Base-by-base conservation (phyloP, 2,888 invertebrate genomes). In the Cataglyphis albicans region DNA sequence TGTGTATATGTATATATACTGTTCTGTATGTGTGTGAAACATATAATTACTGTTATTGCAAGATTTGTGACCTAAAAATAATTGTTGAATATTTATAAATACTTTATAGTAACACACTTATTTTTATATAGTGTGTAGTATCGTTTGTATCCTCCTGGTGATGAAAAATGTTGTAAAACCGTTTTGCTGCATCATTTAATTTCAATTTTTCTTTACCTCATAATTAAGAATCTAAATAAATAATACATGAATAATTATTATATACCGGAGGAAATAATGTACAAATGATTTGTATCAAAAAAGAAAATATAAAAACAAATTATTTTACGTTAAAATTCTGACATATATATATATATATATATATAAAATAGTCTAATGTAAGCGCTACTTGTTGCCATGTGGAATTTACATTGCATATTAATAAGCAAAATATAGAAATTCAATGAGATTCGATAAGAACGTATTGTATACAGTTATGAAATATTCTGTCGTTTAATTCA, bases 401-500 rank as follows among this genome's bases (percentile, higher is more conserved):
- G 35, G n/a, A 48, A 61, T 21, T 44, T 35, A 70, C 32, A 32
- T 35, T 72, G n/a, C 35, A 70, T 35, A 32, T 29, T 48, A 65
- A 68, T 52, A 48, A 21, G 32, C 59, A 59, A 44, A 68, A 61
- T 41, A 48, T 59, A 12, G 21, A 57, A 25, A 55, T 72, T 57
- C 21, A 12, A 29, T 15, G 18, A 44, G 41, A 72, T 32, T 38
- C n/a, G 74, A 29, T 80, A 87, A 83, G 67, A 78, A 88, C 12
- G 44, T 65, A 55, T 64, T 72, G 68, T 64, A 67, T 32, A 68
- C 82, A 85, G 70, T 82, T 88, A 85, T 91, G 87, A 90, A 92
- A 90, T 91, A 89, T 87, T 83, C 75, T 85, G 76, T 82, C 86
- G 81, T 89, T 92, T 91, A 89, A 88, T 91, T 90, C 86, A 85